These are phyloP conservation scores for Opisthocomus hoazin DNA, from an alignment of 2,113 vertebrate species.

Conservation along the genomic window DNA sequence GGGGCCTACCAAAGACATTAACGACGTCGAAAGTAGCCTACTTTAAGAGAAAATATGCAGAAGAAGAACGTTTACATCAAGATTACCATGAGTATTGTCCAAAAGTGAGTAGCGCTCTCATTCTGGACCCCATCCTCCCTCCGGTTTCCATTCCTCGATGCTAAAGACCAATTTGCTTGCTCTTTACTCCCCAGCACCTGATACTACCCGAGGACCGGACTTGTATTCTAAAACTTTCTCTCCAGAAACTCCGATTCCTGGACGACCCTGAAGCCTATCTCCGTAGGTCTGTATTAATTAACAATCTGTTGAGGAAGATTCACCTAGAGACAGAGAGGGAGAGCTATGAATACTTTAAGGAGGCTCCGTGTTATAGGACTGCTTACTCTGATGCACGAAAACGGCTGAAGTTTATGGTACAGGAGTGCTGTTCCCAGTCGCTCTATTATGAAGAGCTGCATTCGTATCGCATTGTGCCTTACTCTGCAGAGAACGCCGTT, in stretches of 20 bases:
- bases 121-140: background rate
- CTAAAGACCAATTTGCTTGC: background rate
- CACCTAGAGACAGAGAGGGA: constrained; percentile 89
- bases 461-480: constrained; percentile 88
- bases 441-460: constrained; percentile 87
- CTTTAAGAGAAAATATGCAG: constrained; percentile 99
- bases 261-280: constrained; percentile 95
- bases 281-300: constrained; percentile 95
- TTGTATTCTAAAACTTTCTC: constrained; percentile 93
- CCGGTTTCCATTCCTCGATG: background rate
- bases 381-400: constrained; percentile 82
- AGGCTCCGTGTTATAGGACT: constrained; percentile 71
- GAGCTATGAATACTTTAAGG: constrained; percentile 81
- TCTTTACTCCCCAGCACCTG: constrained; percentile 83
- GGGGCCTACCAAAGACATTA: constrained; percentile 74
- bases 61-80: constrained; percentile 97
- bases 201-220: constrained; percentile 92
- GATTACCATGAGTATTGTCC: constrained; percentile 92
- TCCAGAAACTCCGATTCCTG: constrained; percentile 96
- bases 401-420: constrained; percentile 90
- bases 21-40: constrained; percentile 99
- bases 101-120: constrained; percentile 79
- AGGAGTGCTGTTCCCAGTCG: constrained; percentile 84
- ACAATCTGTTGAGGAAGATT: constrained; percentile 98
- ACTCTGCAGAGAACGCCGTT: constrained; percentile 79